Conservation (phyloP, 2,888 invertebrate species). For the Cryptus viduatorius region DNA sequence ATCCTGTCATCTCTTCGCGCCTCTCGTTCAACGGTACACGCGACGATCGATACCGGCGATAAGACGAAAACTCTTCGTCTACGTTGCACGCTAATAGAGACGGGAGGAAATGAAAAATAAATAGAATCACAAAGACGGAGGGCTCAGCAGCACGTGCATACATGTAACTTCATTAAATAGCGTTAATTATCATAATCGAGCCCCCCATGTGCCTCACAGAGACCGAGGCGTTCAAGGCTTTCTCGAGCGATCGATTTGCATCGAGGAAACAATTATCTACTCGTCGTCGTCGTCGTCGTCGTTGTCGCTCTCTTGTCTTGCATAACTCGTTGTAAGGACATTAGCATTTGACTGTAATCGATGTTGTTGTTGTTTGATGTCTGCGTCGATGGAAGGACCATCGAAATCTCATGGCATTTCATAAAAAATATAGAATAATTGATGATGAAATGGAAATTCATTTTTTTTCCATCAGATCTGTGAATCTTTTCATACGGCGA, state of each 20-base stretch:
- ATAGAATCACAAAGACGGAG: slow-evolving; percentile 44
- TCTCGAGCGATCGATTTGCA: slow-evolving; percentile 76
- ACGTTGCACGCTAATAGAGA: slow-evolving; percentile 33
- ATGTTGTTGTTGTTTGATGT: background rate
- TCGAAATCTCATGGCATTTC: background rate
- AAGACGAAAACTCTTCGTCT: slow-evolving; percentile 12
- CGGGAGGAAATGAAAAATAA: slow-evolving; percentile 25
- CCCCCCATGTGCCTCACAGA: slow-evolving; percentile 71
- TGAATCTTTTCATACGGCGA: no score
- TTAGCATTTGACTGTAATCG: slow-evolving; percentile 70
- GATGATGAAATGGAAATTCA: no score
- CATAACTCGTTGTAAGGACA: slow-evolving; percentile 74
- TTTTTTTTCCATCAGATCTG: no score
- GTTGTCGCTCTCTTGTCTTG: slow-evolving; percentile 66
- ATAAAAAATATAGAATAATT: no score
- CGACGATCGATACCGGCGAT: slow-evolving; percentile 31
- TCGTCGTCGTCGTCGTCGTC: slow-evolving; percentile 49
- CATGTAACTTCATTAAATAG: slow-evolving; percentile 60
- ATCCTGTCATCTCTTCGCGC: slow-evolving; percentile 20
- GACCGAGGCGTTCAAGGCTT: slow-evolving; percentile 75
- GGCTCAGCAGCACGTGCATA: slow-evolving; percentile 37
- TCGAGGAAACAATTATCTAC: slow-evolving; percentile 78
- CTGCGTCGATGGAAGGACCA: background rate
- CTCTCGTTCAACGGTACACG: slow-evolving; percentile 59
- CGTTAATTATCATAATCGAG: slow-evolving; percentile 77